Evolutionary conservation across 1,140 invertebrate genomes (phyloP).

Genomic region (Arctopsyche grandis): DNA sequence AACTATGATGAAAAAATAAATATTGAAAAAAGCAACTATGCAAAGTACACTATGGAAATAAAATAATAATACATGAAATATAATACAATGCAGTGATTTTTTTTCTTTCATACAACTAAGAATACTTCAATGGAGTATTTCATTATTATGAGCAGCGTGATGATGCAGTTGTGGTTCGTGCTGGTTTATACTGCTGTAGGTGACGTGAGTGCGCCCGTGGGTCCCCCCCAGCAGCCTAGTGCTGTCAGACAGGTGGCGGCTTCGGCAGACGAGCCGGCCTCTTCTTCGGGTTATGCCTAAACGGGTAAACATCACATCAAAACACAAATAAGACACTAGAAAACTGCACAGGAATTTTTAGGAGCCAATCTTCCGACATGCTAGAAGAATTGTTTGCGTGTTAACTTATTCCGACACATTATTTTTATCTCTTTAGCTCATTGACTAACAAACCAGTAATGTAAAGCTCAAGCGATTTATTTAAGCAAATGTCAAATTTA

Average conservation of each 20-base stretch:
- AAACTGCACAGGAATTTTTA: neutral
- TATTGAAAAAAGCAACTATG: too few species aligned
- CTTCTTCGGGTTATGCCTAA: conserved; percentile 54
- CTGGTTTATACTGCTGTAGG: conserved; percentile 54
- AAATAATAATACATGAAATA: too few species aligned
- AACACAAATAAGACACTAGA: neutral
- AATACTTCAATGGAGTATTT: neutral
- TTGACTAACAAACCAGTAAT: too few species aligned
- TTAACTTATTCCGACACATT: too few species aligned
- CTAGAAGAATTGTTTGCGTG: too few species aligned
- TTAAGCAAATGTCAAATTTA: too few species aligned
- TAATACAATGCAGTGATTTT: too few species aligned
- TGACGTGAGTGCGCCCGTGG: conserved; percentile 40
- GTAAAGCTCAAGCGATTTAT: too few species aligned
- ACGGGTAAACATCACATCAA: conserved; percentile 42
- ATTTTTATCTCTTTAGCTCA: too few species aligned
- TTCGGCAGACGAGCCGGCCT: conserved; percentile 45
- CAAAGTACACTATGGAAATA: too few species aligned
- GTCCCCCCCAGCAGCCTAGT: conserved; percentile 47
- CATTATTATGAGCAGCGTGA: conserved; percentile 20
- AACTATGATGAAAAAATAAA: too few species aligned
- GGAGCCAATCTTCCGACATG: too few species aligned
- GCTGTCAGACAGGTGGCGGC: conserved; percentile 47
- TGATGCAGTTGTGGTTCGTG: conserved; percentile 39
- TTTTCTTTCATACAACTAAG: neutral